Percentiles rank a stretch among this genome's conserved stretches.
Evolutionary conservation across 2,113 vertebrate genomes (phyloP).

Genomic region (Mungos mungo): DNA sequence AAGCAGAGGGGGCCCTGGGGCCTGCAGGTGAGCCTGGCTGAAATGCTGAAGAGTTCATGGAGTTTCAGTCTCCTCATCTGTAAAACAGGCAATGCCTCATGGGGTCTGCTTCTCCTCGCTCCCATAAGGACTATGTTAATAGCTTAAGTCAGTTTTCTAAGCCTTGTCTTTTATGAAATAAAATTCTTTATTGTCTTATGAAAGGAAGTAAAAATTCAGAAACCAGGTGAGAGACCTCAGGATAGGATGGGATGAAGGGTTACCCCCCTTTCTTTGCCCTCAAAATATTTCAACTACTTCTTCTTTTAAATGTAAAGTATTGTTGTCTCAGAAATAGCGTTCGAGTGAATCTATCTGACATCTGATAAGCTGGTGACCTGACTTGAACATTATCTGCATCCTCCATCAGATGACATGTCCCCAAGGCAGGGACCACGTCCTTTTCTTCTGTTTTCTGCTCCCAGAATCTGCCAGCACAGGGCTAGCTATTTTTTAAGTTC

Average conservation of each 20-base stretch:
- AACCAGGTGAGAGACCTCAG: not conserved
- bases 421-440: rapidly evolving
- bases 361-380: not conserved
- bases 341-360: not conserved
- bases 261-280: not conserved
- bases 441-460: not conserved
- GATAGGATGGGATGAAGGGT: not conserved
- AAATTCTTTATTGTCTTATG: not conserved
- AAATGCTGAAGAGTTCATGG: rapidly evolving
- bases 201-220: not conserved
- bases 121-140: not conserved
- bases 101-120: not conserved
- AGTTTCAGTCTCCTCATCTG: not conserved
- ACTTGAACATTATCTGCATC: not conserved
- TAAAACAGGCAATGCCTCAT: rapidly evolving
- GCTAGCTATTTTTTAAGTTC: not conserved
- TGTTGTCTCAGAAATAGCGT: not conserved
- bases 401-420: rapidly evolving
- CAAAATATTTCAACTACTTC: not conserved
- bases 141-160: not conserved
- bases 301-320: not conserved
- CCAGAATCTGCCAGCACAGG: not conserved
- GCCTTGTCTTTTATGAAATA: not conserved
- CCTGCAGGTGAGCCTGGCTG: not conserved
- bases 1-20: rapidly evolving